A percentile compares a stretch with the other conserved stretches of the same genome.
Conservation (phyloP, 2,113 vertebrate genomes). For the Hoplias malabaricus region DNA sequence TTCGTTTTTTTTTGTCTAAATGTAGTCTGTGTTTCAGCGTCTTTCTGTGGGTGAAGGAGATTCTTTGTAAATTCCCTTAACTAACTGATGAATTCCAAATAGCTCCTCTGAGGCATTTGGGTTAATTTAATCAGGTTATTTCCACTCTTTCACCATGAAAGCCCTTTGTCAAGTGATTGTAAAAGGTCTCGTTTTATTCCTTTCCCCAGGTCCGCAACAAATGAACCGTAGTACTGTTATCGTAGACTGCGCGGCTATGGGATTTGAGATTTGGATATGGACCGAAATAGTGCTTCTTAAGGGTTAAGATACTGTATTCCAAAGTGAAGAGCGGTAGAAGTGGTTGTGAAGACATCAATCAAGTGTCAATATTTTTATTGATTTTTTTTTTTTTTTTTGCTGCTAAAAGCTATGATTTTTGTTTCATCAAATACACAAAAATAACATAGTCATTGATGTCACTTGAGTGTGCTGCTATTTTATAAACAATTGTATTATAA, state of each 20-base stretch:
- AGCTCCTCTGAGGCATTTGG: slow-evolving; percentile 28
- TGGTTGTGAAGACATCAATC: slow-evolving; percentile 83
- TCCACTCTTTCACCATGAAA: slow-evolving; percentile 60
- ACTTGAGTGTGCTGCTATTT: slow-evolving; percentile 99
- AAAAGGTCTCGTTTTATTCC: slow-evolving; percentile 56
- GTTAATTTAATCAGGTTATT: slow-evolving; percentile 53
- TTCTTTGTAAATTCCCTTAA: slow-evolving; percentile 37
- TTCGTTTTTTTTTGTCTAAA: slow-evolving; percentile 43
- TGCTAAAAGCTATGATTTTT: slow-evolving; percentile 98
- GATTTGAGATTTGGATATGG: slow-evolving; percentile 55
- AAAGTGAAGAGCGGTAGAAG: slow-evolving; percentile 81
- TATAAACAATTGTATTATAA: slow-evolving; percentile 99
- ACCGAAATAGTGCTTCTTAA: slow-evolving; percentile 64
- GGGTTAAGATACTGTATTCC: slow-evolving; percentile 85
- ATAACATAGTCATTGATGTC: slow-evolving; percentile 99
- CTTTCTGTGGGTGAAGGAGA: slow-evolving; percentile 58
- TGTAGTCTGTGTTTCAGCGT: slow-evolving; percentile 39
- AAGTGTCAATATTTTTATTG: slow-evolving; percentile 80
- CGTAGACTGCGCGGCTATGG: slow-evolving; percentile 66
- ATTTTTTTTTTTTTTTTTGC: slow-evolving; percentile 84
- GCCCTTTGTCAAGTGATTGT: slow-evolving; percentile 49
- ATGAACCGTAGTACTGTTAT: slow-evolving; percentile 63
- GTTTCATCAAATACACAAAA: slow-evolving; percentile 91
- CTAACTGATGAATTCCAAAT: slow-evolving; percentile 41
- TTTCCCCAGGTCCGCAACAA: slow-evolving; percentile 59